These are phyloP conservation scores for Psilopogon haemacephalus DNA, from an alignment of 2,113 vertebrate genomes.

Conservation along the genomic window DNA sequence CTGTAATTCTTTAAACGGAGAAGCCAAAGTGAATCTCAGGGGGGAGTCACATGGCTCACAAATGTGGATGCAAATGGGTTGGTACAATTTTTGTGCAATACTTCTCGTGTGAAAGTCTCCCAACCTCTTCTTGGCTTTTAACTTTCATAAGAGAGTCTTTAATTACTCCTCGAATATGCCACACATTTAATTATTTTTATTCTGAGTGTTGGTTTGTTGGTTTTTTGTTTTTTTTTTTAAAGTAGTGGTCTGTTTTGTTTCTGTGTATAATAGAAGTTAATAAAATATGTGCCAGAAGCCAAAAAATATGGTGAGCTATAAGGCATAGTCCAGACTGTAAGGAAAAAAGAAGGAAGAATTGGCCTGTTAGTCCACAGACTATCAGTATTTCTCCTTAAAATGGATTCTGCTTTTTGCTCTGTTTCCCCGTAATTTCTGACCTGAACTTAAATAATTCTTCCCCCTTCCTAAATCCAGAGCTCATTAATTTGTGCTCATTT, in stretches of 20 bases:
- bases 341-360: conserved; percentile 50
- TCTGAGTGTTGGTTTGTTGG: neutral
- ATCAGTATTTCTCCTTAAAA: conserved; percentile 37
- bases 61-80: conserved; percentile 42
- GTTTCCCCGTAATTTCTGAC: neutral
- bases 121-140: conserved; percentile 46
- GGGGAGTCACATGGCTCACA: conserved; percentile 53
- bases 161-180: conserved; percentile 54
- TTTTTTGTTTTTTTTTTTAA: conserved; percentile 27
- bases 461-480: neutral
- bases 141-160: conserved; percentile 47
- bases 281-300: conserved; percentile 67
- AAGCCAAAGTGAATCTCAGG: conserved; percentile 29
- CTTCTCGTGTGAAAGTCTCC: conserved; percentile 33
- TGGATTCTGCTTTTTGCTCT: conserved; percentile 20
- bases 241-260: conserved; percentile 69
- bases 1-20: conserved; percentile 28
- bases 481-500: conserved; percentile 38
- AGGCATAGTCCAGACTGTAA: conserved; percentile 54
- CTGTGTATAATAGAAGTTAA: conserved; percentile 66
- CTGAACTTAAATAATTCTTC: neutral
- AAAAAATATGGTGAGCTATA: conserved; percentile 71
- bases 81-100: neutral
- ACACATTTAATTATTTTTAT: neutral
- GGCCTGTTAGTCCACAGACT: conserved; percentile 5